A percentile compares a stretch with the other conserved stretches of the same genome.
Evolutionary conservation across 2,113 vertebrate genomes (phyloP).

Genomic region (Mesitornis unicolor): DNA sequence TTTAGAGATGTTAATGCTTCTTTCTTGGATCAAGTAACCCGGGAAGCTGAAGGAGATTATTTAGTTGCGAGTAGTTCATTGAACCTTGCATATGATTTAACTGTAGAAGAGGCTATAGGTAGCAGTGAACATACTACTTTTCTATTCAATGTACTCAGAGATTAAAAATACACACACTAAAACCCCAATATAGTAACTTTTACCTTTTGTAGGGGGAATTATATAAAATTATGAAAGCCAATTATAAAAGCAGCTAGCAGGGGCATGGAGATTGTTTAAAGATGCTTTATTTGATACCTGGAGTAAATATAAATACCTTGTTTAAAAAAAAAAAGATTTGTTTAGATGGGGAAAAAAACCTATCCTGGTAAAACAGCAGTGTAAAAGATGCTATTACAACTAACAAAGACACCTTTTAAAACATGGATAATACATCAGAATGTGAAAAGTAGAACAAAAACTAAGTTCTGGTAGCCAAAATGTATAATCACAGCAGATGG

Average conservation of each 20-base stretch:
- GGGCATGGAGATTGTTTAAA: background rate
- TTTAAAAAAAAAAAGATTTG: background rate
- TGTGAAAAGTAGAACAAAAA: background rate
- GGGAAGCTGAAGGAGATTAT: background rate
- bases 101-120: background rate
- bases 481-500: background rate
- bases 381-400: background rate
- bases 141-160: background rate
- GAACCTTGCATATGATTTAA: background rate
- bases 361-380: background rate
- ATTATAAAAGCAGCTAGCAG: background rate
- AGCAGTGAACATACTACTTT: background rate
- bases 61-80: background rate
- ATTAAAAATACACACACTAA: background rate
- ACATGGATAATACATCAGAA: background rate
- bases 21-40: background rate
- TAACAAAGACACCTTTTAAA: background rate
- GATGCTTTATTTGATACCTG: background rate
- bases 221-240: background rate
- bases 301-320: background rate
- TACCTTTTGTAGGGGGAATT: background rate
- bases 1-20: background rate
- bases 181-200: background rate
- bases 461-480: background rate
- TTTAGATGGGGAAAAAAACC: background rate